Conservation (phyloP, 2,113 vertebrate genomes). For the Andinoacara biseriatus region DNA sequence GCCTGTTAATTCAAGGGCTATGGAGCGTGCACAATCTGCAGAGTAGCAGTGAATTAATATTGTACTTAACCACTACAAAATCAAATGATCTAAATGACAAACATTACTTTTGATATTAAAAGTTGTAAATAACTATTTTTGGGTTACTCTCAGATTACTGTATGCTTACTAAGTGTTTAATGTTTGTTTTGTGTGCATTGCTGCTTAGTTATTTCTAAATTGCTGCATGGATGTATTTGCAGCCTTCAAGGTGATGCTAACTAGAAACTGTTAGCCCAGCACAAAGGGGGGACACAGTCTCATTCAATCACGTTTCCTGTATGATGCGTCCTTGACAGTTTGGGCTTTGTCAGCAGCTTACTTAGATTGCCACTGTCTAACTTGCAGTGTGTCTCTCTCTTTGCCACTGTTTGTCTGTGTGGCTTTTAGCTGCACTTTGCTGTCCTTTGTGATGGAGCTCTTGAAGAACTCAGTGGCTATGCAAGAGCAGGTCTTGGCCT, state of each 20-base stretch:
- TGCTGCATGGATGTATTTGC: not conserved
- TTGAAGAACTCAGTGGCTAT: conserved; percentile 97
- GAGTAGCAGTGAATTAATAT: not conserved
- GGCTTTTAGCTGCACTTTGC: conserved; percentile 89
- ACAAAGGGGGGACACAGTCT: conserved; percentile 56
- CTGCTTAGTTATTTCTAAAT: not conserved
- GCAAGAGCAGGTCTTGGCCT: conserved; percentile 98
- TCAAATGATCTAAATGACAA: not conserved
- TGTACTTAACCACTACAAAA: not conserved
- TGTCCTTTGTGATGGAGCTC: conserved; percentile 97
- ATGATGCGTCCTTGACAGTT: conserved; percentile 57
- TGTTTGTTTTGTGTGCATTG: not conserved
- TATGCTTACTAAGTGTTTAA: not conserved
- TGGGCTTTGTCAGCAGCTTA: conserved; percentile 65
- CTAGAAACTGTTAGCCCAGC: conserved; percentile 36
- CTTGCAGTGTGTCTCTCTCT: conserved; percentile 11
- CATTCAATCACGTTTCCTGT: conserved; percentile 70
- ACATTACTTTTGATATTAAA: not conserved
- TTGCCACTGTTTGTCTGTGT: conserved; percentile 17
- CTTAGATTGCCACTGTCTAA: conserved; percentile 57
- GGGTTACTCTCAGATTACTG: not conserved
- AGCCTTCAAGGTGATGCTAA: conserved; percentile 54
- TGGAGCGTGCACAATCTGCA: not conserved
- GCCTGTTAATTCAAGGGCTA: not conserved
- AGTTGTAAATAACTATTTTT: not conserved